Conservation (phyloP, 37 sponge, comb jelly and placozoan species). For the Lycopodina hypogea region DNA sequence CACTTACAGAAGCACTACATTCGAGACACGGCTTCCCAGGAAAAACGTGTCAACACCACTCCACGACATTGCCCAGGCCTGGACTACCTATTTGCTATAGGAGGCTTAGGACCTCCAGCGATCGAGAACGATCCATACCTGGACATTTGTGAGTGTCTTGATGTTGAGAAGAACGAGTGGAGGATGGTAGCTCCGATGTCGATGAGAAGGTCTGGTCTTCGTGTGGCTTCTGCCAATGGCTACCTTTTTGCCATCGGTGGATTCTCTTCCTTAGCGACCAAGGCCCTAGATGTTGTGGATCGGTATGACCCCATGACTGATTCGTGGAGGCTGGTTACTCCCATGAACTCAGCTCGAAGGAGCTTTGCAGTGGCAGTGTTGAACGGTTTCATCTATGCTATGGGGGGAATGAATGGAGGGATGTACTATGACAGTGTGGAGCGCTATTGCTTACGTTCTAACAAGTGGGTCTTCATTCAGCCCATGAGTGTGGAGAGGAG, state of each 20-base stretch:
- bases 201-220: conserved; percentile 69
- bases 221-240: conserved; percentile 82
- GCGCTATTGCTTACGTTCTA: conserved; percentile 65
- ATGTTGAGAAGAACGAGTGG: conserved; percentile 79
- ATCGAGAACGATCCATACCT: conserved; percentile 61
- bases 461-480: conserved; percentile 77
- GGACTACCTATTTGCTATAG: conserved; percentile 66
- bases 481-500: conserved; percentile 79
- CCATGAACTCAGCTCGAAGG: conserved; percentile 79
- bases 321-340: conserved; percentile 70
- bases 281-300: conserved; percentile 61
- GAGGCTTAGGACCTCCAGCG: conserved; percentile 57
- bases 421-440: conserved; percentile 83
- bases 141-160: conserved; percentile 66
- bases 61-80: conserved; percentile 60
- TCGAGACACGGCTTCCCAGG: conserved; percentile 24
- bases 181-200: conserved; percentile 60
- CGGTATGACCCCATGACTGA: conserved; percentile 77
- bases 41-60: conserved; percentile 34
- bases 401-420: conserved; percentile 89
- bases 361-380: conserved; percentile 86
- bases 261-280: conserved; percentile 66
- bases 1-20: conserved; percentile 71
- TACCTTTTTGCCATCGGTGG: conserved; percentile 92
- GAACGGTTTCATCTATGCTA: conserved; percentile 76